Percentiles rank a stretch among this genome's conserved stretches.
These are phyloP conservation scores for Piliocolobus tephrosceles DNA, from an alignment of 2,113 vertebrate species.

Conservation along the genomic window DNA sequence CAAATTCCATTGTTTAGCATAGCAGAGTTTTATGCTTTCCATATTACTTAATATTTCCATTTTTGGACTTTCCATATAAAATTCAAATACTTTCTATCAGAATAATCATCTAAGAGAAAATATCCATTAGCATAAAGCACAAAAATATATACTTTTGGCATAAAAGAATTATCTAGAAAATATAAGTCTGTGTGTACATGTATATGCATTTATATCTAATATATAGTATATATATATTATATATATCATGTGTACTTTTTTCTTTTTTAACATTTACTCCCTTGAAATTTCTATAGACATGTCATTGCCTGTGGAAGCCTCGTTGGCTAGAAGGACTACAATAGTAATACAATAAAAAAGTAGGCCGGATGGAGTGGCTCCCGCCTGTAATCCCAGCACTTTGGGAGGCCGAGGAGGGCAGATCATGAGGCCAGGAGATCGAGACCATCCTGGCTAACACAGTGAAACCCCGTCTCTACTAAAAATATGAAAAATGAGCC, in stretches of 20 bases:
- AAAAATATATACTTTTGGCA: not conserved
- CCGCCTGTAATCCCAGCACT: too few species aligned
- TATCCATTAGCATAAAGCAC: not conserved
- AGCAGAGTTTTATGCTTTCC: not conserved
- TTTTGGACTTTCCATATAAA: constrained; percentile 9
- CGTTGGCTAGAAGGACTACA: not conserved
- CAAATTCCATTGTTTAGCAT: not conserved
- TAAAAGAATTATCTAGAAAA: not conserved
- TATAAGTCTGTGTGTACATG: not conserved
- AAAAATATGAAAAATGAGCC: too few species aligned
- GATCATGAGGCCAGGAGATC: too few species aligned
- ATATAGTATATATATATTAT: not conserved
- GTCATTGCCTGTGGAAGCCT: not conserved
- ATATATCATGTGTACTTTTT: not conserved
- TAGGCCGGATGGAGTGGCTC: not conserved
- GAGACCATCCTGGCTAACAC: too few species aligned
- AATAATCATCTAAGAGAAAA: not conserved
- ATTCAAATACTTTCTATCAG: not conserved
- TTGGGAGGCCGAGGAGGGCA: too few species aligned
- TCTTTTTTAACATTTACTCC: not conserved
- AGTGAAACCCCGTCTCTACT: too few species aligned
- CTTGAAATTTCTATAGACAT: not conserved
- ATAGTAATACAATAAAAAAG: not conserved
- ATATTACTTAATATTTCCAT: not conserved
- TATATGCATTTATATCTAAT: not conserved